A percentile compares a stretch with the other conserved stretches of the same genome.
These are phyloP conservation scores for Ptilonorhynchus violaceus DNA, from an alignment of 2,113 vertebrate genomes.

Conservation along the genomic window DNA sequence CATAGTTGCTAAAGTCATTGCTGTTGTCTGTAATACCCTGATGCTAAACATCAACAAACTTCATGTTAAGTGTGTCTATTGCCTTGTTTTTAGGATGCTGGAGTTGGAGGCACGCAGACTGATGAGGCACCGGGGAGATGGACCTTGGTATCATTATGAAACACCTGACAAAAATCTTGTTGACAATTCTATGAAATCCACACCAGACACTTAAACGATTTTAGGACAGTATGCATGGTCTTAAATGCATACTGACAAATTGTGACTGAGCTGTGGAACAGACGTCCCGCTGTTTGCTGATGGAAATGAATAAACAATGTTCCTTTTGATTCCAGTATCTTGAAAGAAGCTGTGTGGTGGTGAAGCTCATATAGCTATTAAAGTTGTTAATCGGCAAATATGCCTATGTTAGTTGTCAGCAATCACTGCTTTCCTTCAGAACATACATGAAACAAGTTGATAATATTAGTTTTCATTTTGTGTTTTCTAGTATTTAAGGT, in stretches of 20 bases:
- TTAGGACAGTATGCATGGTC: background rate
- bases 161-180: constrained; percentile 79
- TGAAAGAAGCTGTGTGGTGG: background rate
- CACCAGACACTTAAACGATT: constrained; percentile 82
- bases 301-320: constrained; percentile 63
- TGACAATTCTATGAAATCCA: constrained; percentile 78
- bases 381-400: background rate
- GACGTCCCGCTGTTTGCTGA: constrained; percentile 32
- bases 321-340: background rate
- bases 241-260: background rate
- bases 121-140: constrained; percentile 88
- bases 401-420: background rate
- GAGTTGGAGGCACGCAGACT: constrained; percentile 78
- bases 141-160: constrained; percentile 84
- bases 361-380: background rate
- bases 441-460: background rate
- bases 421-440: background rate
- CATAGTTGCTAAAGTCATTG: background rate
- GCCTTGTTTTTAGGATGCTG: constrained; percentile 66
- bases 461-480: background rate
- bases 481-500: background rate
- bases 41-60: background rate
- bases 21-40: background rate
- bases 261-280: constrained; percentile 59
- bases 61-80: background rate